Conservation (phyloP, 2,113 vertebrate genomes). For the Serilophus lunatus region DNA sequence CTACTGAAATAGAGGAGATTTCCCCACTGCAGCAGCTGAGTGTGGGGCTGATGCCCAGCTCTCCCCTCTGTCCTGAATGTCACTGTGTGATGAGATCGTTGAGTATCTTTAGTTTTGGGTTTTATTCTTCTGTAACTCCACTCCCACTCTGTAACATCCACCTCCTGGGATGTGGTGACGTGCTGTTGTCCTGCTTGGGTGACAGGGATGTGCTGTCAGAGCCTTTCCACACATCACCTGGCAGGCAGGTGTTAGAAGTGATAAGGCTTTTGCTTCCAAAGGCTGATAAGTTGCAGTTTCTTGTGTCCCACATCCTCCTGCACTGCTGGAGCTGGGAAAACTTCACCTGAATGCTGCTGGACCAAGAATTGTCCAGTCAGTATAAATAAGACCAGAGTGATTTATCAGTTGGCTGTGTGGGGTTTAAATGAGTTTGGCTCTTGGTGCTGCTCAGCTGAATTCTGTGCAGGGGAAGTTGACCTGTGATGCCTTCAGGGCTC, state of each 20-base stretch:
- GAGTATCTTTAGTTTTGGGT: accelerated
- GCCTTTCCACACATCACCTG: background rate
- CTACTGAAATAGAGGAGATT: background rate
- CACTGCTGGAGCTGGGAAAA: background rate
- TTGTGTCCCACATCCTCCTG: background rate
- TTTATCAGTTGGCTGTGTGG: background rate
- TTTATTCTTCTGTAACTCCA: background rate
- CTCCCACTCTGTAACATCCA: background rate
- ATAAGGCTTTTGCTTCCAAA: background rate
- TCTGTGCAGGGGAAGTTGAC: background rate
- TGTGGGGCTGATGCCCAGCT: background rate
- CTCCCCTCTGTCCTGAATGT: background rate
- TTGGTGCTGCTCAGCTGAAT: background rate
- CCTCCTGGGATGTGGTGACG: background rate
- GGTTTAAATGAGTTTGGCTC: background rate
- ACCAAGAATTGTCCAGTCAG: background rate
- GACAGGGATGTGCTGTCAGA: background rate
- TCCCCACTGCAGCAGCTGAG: background rate
- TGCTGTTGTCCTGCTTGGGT: background rate
- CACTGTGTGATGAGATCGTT: background rate
- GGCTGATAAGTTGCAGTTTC: background rate
- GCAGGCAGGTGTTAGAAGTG: background rate
- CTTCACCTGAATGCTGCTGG: background rate
- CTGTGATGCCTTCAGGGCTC: background rate
- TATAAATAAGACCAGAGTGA: background rate